These are phyloP conservation scores for Stenchaetothrips biformis DNA, from an alignment of 2,888 invertebrate genomes.

Conservation along the genomic window DNA sequence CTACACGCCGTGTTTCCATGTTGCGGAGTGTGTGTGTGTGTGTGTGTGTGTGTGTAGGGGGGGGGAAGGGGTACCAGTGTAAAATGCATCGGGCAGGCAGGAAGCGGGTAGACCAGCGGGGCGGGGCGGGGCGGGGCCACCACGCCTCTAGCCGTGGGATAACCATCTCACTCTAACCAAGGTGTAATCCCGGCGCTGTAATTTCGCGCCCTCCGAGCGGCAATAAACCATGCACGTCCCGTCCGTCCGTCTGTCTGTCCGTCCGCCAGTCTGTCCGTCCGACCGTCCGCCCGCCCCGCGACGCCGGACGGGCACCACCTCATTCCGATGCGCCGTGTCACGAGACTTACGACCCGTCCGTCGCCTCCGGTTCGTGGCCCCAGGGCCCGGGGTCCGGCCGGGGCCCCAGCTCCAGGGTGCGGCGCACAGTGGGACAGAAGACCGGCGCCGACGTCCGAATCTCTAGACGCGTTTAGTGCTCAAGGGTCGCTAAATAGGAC, in stretches of 20 bases:
- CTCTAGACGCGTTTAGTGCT: background rate
- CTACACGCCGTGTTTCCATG: no score
- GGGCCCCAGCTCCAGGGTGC: no score
- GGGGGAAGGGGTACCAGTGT: background rate
- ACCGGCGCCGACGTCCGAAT: background rate
- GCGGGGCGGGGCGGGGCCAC: background rate
- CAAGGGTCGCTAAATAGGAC: background rate
- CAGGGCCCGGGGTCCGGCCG: no score
- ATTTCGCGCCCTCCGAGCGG: slow-evolving; percentile 21
- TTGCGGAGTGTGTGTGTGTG: no score
- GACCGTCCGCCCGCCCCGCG: background rate
- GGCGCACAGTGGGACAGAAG: background rate
- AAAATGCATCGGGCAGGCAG: background rate
- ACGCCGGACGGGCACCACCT: background rate
- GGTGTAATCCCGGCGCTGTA: slow-evolving; percentile 17
- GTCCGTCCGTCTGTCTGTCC: background rate
- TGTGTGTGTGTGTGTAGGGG: no score
- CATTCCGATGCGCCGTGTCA: slow-evolving; percentile 3
- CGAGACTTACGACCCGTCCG: slow-evolving; percentile 3
- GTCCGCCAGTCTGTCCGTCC: background rate
- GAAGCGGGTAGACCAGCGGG: background rate
- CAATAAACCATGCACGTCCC: slow-evolving; percentile 4
- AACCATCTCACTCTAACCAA: background rate
- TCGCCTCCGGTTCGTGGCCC: no score
- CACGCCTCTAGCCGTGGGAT: background rate